Conservation (phyloP, 1,140 invertebrate genomes). For the Drosophila ogumai region DNA sequence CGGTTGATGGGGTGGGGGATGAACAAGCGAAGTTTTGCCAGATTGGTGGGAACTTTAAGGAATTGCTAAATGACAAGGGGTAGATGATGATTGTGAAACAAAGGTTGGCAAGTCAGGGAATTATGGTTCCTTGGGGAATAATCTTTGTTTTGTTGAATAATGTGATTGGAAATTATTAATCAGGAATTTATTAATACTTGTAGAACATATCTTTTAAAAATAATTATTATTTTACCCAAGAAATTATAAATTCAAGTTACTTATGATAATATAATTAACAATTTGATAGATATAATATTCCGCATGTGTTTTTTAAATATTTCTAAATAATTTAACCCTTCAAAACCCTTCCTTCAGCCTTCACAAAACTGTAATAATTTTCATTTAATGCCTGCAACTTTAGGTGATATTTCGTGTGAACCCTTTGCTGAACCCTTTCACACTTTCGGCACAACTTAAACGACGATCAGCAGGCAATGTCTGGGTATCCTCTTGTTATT, state of each 20-base stretch:
- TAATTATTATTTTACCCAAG: neutral
- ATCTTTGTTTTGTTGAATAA: conserved; percentile 10
- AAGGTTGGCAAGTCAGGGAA: conserved; percentile 7
- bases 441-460: conserved; percentile 61
- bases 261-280: too few relatives aligned
- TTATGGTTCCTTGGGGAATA: neutral
- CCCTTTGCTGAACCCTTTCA: conserved; percentile 74
- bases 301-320: neutral
- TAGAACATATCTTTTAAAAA: neutral
- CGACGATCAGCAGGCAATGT: conserved; percentile 40
- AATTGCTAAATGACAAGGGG: conserved; percentile 18
- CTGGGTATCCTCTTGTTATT: conserved; percentile 17
- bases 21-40: conserved; percentile 9
- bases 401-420: conserved; percentile 68
- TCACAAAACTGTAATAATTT: conserved; percentile 1
- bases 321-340: neutral
- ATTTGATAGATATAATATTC: neutral
- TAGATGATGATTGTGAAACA: neutral
- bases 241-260: neutral
- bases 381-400: conserved; percentile 15
- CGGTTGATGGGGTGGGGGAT: neutral
- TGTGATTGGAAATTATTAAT: neutral
- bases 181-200: neutral
- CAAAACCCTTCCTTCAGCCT: neutral
- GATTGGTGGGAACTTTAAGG: conserved; percentile 34